A percentile compares a stretch with the other conserved stretches of the same genome.
Evolutionary conservation across 2,888 invertebrate genomes (phyloP).

Genomic region (Eurois occulta): DNA sequence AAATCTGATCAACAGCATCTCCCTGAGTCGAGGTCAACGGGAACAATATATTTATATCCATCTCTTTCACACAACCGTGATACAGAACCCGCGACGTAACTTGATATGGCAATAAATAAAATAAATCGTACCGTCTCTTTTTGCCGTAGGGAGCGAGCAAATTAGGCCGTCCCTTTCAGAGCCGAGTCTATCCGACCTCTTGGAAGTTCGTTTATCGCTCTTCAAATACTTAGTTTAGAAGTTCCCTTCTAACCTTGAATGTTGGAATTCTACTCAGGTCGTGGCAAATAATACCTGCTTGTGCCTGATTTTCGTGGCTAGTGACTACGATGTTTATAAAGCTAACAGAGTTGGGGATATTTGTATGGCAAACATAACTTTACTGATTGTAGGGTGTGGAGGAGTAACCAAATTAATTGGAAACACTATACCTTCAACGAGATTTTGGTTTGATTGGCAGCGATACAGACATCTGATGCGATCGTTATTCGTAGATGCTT

Average conservation of each 20-base stretch:
- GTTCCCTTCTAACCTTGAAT: conserved; percentile 87
- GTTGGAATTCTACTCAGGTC: conserved; percentile 79
- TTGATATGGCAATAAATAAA: conserved; percentile 89
- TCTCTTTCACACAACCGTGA: conserved; percentile 78
- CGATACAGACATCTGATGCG: conserved; percentile 10
- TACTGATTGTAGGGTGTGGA: conserved; percentile 27
- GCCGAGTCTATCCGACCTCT: conserved; percentile 76
- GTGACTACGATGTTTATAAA: conserved; percentile 10
- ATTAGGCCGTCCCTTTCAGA: conserved; percentile 73
- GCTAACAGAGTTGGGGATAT: conserved; percentile 19
- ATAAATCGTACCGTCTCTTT: conserved; percentile 77
- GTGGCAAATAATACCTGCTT: conserved; percentile 64
- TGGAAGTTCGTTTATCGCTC: conserved; percentile 84
- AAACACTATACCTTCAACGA: conserved; percentile 1
- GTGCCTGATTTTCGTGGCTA: conserved; percentile 45
- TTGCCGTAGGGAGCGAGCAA: conserved; percentile 41
- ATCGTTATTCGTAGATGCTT: background rate
- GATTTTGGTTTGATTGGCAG: conserved; percentile 29
- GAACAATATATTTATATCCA: conserved; percentile 74
- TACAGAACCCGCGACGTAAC: conserved; percentile 78
- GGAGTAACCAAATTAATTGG: conserved; percentile 40
- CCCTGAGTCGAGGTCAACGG: conserved; percentile 73
- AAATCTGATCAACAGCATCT: conserved; percentile 75
- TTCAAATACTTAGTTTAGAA: conserved; percentile 87
- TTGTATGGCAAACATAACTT: conserved; percentile 28